Conservation (phyloP, 2,113 vertebrate species). For the Nannobrachium achirus region DNA sequence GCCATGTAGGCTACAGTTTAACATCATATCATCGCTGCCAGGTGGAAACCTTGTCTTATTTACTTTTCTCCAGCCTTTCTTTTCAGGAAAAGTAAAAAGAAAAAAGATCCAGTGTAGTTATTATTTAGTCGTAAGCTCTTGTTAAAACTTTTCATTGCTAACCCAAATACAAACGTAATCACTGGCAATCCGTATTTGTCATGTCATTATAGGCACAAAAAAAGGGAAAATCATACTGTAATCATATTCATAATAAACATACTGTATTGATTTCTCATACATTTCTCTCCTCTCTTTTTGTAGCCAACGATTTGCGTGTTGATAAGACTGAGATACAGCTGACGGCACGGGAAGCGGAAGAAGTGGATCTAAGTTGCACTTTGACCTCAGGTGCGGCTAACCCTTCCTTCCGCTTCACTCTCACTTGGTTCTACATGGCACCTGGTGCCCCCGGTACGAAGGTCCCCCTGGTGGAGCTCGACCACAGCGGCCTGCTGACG, state of each 20-base stretch:
- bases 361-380: slow-evolving; percentile 60
- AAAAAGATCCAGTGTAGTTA: background rate
- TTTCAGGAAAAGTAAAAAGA: too few relatives aligned
- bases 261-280: background rate
- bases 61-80: too few relatives aligned
- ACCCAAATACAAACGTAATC: background rate
- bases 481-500: slow-evolving; percentile 57
- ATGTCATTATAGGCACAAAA: background rate
- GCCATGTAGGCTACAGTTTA: too few relatives aligned
- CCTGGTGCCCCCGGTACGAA: background rate
- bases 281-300: background rate
- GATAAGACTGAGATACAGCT: slow-evolving; percentile 16
- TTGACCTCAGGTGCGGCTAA: slow-evolving; percentile 42
- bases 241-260: too few relatives aligned
- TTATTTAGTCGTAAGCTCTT: background rate
- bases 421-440: slow-evolving; percentile 62
- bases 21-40: too few relatives aligned
- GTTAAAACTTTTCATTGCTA: background rate
- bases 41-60: too few relatives aligned
- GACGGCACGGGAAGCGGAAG: slow-evolving; percentile 32
- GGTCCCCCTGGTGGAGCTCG: slow-evolving; percentile 45
- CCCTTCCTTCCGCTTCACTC: slow-evolving; percentile 50
- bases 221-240: too few relatives aligned
- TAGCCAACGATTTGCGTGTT: slow-evolving; percentile 59
- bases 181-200: too few relatives aligned